phyloP scores from a whole-genome alignment of 2,888 invertebrate genomes.

The Trachelus iudaicus region DNA sequence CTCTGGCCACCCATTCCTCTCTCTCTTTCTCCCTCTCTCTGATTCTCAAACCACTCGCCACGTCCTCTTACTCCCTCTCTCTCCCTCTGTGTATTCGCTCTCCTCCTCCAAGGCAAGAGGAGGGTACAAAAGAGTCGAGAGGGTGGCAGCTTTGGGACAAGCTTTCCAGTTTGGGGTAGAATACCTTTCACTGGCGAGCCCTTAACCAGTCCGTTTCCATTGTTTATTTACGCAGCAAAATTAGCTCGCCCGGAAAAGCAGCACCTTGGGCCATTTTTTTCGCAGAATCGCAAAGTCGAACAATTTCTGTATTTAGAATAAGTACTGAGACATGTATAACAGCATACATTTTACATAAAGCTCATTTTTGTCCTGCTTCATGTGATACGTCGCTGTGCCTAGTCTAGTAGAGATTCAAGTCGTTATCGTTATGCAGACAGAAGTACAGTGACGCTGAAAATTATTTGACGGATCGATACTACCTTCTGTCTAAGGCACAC shows the following conservation, averaged over 20 bases:
- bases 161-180: background rate
- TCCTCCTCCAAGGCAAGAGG: background rate
- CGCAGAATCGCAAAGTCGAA: background rate
- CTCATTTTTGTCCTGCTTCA: background rate
- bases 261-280: background rate
- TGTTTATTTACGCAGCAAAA: constrained; percentile 1
- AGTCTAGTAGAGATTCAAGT: background rate
- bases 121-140: background rate
- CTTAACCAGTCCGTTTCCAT: constrained; percentile 1
- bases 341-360: background rate
- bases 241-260: background rate
- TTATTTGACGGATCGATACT: background rate
- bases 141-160: background rate
- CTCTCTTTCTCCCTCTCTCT: constrained; percentile 8
- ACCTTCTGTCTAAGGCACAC: background rate
- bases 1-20: constrained; percentile 14
- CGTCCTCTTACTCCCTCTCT: background rate
- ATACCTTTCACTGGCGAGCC: background rate
- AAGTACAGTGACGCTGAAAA: background rate
- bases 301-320: too few relatives aligned
- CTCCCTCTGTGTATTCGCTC: background rate
- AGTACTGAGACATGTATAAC: background rate
- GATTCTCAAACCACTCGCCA: background rate
- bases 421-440: background rate
- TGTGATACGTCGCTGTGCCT: background rate